Conservation (phyloP, 64 coral and sea anemone species). For the Montipora cactus region DNA sequence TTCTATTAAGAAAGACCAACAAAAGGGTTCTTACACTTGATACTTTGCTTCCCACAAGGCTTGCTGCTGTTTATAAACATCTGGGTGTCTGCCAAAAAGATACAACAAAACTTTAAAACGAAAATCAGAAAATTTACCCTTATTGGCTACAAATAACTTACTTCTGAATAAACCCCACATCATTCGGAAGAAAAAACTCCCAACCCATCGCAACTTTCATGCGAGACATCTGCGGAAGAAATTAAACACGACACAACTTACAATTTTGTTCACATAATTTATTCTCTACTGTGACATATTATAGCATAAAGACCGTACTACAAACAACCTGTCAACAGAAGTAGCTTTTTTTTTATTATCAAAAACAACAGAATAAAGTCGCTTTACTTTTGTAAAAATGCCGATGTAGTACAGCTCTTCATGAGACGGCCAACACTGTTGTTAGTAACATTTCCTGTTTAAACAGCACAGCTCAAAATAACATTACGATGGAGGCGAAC, state of each 20-base stretch:
- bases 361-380: too few relatives aligned
- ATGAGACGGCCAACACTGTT: too few relatives aligned
- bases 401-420: too few relatives aligned
- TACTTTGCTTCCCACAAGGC: slow-evolving; percentile 67
- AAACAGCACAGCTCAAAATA: too few relatives aligned
- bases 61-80: slow-evolving; percentile 66
- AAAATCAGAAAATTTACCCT: not conserved
- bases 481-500: too few relatives aligned
- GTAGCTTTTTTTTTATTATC: too few relatives aligned
- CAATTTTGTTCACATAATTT: not conserved
- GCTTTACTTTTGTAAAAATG: too few relatives aligned
- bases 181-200: slow-evolving; percentile 90
- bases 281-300: too few relatives aligned
- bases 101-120: not conserved
- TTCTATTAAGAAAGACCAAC: not conserved
- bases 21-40: slow-evolving; percentile 55
- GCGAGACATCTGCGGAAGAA: slow-evolving; percentile 74
- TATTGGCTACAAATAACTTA: slow-evolving; percentile 17
- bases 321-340: too few relatives aligned
- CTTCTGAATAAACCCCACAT: slow-evolving; percentile 89
- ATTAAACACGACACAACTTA: not conserved
- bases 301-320: too few relatives aligned
- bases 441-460: too few relatives aligned
- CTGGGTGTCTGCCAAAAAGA: slow-evolving; percentile 49
- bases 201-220: slow-evolving; percentile 92